Conservation (phyloP, 2,113 vertebrate genomes). For the Tretioscincus oriximinensis region DNA sequence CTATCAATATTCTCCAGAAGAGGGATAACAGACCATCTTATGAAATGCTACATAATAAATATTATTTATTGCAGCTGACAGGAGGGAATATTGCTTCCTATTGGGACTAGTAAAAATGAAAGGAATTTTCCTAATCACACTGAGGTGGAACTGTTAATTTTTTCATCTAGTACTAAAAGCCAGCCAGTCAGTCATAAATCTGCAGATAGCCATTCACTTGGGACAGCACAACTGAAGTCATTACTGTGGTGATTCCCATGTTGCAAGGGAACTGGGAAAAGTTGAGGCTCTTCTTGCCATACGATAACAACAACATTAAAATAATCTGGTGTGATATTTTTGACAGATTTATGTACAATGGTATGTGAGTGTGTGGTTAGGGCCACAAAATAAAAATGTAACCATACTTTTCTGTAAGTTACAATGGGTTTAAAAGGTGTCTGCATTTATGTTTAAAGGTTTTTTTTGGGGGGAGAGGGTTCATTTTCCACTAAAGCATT, state of each 20-base stretch:
- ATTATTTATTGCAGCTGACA: background rate
- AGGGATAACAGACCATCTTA: background rate
- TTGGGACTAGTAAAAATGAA: background rate
- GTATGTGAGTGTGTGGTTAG: too few relatives aligned
- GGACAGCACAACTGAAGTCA: background rate
- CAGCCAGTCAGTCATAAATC: background rate
- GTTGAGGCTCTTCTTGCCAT: background rate
- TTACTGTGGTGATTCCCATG: background rate
- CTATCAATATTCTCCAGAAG: background rate
- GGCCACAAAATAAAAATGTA: too few relatives aligned
- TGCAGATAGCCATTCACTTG: background rate
- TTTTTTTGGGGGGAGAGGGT: too few relatives aligned
- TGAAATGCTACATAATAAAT: slow-evolving; percentile 3
- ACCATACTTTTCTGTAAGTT: too few relatives aligned
- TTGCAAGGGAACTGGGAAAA: background rate
- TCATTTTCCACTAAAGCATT: too few relatives aligned
- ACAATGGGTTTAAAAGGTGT: too few relatives aligned
- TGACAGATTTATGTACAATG: background rate
- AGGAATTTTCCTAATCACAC: background rate
- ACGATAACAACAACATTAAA: background rate
- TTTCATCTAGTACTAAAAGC: background rate
- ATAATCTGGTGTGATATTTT: background rate
- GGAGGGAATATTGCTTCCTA: background rate
- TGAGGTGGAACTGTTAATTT: background rate
- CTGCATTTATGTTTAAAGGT: too few relatives aligned